Base-by-base conservation (phyloP, 2,113 vertebrate genomes). In the Nothobranchius furzeri region DNA sequence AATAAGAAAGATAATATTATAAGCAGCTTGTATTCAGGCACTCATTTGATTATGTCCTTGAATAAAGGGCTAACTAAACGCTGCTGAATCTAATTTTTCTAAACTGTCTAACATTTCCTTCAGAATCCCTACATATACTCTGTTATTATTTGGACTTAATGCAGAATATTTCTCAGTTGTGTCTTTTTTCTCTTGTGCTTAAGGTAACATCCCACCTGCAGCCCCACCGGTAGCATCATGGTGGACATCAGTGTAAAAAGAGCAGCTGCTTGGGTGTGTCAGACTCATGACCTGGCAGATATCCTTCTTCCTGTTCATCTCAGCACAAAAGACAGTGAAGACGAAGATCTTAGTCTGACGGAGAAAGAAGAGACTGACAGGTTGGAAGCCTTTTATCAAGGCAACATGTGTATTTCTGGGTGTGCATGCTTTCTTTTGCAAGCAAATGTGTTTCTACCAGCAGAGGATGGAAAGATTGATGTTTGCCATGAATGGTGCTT, bases 211-310 rank as follows among this genome's bases (percentile, higher is more conserved):
- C 8, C 43, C 20, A 51, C 30, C 25, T 3, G 53, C 59, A 52
- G 45, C 52, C 8, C 43, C 20, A 51, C 30, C 25, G 5, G 53
- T 61, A 52, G 45, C 52, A 70, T 55, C 65, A 88, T 85, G 84
- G 85, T 80, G 81, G 85, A 88, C 56, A 42, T 79, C 0, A 7
- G 55, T 7, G 73, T 87, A 70, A 73, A 67, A 36, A 66, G 64
- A 0, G 82, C 64, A 25, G 62, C 76, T 3, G 63, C 69, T 0
- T 91, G 89, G 89, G 50, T 53, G 0, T 87, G 83, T 59, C 59
- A 0, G 2, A 0, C 52, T 12, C 9, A 49, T 8, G 35, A 3
- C n/a, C 25, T 90, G 60, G 25, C 50, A 0, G 77, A 85, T 1
- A 43, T 85, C 8, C 60, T 91, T 52, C 65, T 60, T 14, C 50